These are phyloP conservation scores for Montifringilla adamsi DNA, from an alignment of 2,113 vertebrate species.

Conservation along the genomic window DNA sequence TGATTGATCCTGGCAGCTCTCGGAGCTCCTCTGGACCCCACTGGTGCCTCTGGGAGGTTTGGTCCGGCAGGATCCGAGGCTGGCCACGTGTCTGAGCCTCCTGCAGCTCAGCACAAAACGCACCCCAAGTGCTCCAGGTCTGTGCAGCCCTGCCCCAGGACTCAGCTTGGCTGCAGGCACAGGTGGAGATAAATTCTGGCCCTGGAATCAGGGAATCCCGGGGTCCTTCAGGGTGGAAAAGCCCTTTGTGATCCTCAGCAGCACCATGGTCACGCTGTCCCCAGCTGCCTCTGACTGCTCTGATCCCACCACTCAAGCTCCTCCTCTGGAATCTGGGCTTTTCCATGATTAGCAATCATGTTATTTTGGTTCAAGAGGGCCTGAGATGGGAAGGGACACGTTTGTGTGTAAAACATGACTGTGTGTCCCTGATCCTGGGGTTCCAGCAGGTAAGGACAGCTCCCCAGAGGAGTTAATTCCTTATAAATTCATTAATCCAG, in stretches of 20 bases:
- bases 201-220: neutral
- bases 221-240: neutral
- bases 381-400: neutral
- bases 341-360: neutral
- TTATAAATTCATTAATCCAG: neutral
- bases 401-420: neutral
- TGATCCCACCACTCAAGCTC: accelerated
- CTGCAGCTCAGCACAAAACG: neutral
- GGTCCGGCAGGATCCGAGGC: neutral
- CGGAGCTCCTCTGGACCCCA: too few relatives aligned
- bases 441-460: neutral
- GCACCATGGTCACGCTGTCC: neutral
- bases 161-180: neutral
- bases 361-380: neutral
- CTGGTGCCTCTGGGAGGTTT: accelerated
- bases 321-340: neutral
- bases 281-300: neutral
- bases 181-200: neutral
- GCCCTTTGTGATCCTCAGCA: neutral
- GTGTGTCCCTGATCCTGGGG: neutral
- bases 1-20: neutral
- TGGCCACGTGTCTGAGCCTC: accelerated
- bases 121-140: neutral
- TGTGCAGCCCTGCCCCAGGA: neutral
- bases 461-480: neutral